Evolutionary conservation across 2,797 vertebrate genomes (phyloP).

Genomic region (Leucoraja ocellata): DNA sequence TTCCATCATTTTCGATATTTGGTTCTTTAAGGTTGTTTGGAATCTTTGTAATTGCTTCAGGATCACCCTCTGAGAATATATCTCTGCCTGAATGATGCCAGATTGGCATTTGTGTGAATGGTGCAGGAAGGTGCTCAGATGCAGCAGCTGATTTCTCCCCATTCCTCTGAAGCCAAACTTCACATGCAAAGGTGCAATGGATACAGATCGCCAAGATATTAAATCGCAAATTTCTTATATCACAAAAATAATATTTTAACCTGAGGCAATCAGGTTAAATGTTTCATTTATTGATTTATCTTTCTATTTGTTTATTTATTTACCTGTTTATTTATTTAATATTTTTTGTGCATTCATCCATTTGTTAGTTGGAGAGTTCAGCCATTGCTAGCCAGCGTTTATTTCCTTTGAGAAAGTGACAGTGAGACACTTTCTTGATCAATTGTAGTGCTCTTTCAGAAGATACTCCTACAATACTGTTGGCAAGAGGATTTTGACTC

Average conservation of each 20-base stretch:
- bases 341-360: too few species aligned
- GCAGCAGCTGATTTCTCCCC: background rate
- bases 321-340: too few species aligned
- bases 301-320: too few species aligned
- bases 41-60: slow-evolving; percentile 2
- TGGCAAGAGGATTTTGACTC: too few species aligned
- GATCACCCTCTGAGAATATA: background rate
- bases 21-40: background rate
- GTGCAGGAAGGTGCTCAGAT: background rate
- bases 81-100: background rate
- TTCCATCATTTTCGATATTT: background rate
- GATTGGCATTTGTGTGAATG: background rate
- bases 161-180: background rate
- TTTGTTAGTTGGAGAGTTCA: too few species aligned
- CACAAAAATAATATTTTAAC: background rate
- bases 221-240: background rate
- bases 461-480: too few species aligned
- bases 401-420: too few species aligned
- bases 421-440: too few species aligned
- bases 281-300: too few species aligned
- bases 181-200: background rate
- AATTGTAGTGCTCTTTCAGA: too few species aligned
- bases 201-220: background rate
- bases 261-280: background rate
- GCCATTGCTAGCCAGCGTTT: too few species aligned